Conservation (phyloP, 2,113 vertebrate genomes). For the Gymnocephalus cernua region DNA sequence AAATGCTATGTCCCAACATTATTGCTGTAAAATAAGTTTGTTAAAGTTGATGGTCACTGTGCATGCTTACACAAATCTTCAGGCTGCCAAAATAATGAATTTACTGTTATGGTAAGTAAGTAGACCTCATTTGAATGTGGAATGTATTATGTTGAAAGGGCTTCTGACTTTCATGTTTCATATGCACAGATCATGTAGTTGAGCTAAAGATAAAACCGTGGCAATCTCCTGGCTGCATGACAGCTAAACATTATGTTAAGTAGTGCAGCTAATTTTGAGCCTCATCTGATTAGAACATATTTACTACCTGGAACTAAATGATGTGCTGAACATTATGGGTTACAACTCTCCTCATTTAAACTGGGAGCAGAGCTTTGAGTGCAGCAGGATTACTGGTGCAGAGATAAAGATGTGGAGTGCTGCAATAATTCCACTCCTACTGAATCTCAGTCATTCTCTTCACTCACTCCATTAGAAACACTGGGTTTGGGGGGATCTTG, state of each 20-base stretch:
- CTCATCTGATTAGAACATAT: neutral
- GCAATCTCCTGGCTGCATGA: neutral
- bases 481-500: neutral
- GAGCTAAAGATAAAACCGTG: neutral
- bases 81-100: neutral
- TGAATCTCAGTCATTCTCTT: constrained; percentile 10
- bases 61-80: neutral
- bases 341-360: neutral
- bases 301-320: constrained; percentile 5
- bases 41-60: neutral
- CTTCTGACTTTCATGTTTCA: neutral
- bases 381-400: constrained; percentile 14
- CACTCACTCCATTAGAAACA: constrained; percentile 4
- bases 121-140: neutral
- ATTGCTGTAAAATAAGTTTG: neutral
- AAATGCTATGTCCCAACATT: neutral
- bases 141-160: neutral
- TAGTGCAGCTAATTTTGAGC: neutral
- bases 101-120: neutral
- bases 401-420: constrained; percentile 24
- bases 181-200: neutral
- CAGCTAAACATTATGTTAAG: neutral
- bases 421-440: neutral
- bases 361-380: neutral
- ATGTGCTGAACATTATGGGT: neutral